Base-by-base conservation (phyloP, 53 echinoderm and acorn worm genomes). In the Hippasteria phrygiana region DNA sequence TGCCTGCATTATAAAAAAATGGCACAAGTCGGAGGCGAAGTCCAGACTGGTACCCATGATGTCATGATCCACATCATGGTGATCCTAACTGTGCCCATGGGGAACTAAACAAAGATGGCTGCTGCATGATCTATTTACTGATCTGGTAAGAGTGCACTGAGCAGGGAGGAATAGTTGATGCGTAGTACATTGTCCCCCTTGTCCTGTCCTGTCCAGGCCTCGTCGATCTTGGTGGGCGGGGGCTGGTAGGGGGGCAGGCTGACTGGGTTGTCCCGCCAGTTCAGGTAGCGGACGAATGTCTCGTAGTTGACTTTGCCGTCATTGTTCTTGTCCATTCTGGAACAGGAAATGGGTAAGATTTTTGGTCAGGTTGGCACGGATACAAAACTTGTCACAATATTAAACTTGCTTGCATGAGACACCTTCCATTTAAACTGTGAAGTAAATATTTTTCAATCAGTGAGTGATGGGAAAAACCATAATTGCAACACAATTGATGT, bases 301-400 rank as follows among this genome's bases (percentile, higher is more conserved):
- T 91, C 90, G 88, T 94, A 97, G 90, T 93, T 95, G 29, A 97
- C 91, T 46, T 93, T 90, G 31, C 97, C 97, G 34, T 90, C 92
- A 50, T 89, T 92, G 67, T 97, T 95, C 74, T 84, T 95, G 27
- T 97, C 91, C 88, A 97, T 90, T 92, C 97, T 97, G 92, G 4
- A 53, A 78, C 11, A 24, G 36, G 27, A 66, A 84, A 65, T 17
- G 34, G 31, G n/a, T 20, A 55, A 38, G 14, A 36, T n/a, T 12
- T 31, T 14, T 8, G 9, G 5, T 0, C 1, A 70, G 27, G 37
- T 73, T 20, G 11, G 27, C 9, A 65, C 6, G 33, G 27, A n/a
- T n/a, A n/a, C n/a, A n/a, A n/a, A n/a, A n/a, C n/a, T n/a, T n/a
- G n/a, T n/a, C n/a, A n/a, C n/a, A n/a, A n/a, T n/a, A n/a, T n/a